Evolutionary conservation across 2,797 vertebrate species (phyloP), one percentile per base, ranked within the genome.

Genomic region (Ceryle rudis): DNA sequence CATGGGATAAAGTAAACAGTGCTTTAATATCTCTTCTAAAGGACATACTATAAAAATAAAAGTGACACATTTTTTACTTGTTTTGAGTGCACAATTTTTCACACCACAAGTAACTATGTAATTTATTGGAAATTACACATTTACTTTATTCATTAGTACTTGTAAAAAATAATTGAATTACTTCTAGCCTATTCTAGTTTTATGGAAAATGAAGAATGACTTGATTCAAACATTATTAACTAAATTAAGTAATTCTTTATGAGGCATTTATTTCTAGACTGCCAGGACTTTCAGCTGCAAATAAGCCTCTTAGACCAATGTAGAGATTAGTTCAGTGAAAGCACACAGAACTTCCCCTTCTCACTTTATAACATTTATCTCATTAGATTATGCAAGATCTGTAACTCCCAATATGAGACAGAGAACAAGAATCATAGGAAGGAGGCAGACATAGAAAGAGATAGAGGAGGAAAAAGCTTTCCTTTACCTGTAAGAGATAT

Each of bases 201-300:
- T 95, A 97, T 94, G 81, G 80, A 94, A 95, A 95, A 89, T 93
- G 85, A 97, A 96, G 89, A 97, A 96, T 93, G 92, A 83, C 79
- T 82, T 96, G 94, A 92, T 95, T 97, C 82, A 96, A 95, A 86
- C 82, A 91, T 96, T 96, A 94, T 97, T 97, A 95, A 95, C 90
- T 86, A 96, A 95, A 95, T 95, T 91, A 96, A 96, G 54, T 89
- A 94, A 94, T 86, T 64, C 84, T 97, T 97, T 96, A 94, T 52
- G 83, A 94, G 91, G 79, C 47, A 87, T 94, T 97, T 95, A 94
- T 94, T 97, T 97, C 90, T 88, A 89, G 60, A 73, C 72, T 91
- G 61, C 75, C 75, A 94, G 75, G 71, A 81, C 73, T 95, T 82
- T 78, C 82, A 86, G 82, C 79, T 86, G 81, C 70, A 94, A 93